Evolutionary conservation across 2,113 vertebrate species (phyloP).

Genomic region (Chaetops frenatus): DNA sequence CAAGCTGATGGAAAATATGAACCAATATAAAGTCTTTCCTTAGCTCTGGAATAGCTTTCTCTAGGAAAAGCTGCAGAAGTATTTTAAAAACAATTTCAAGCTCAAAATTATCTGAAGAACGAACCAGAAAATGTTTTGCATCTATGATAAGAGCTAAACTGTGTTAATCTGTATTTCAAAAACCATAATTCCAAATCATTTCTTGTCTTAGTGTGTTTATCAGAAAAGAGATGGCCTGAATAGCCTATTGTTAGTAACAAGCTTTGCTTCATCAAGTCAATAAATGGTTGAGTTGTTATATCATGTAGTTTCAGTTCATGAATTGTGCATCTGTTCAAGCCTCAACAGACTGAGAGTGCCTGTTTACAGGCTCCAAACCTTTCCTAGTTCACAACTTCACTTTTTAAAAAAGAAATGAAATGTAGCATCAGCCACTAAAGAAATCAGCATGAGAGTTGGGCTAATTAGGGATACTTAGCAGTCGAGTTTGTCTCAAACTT

Average conservation of each 20-base stretch:
- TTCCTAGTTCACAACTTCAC: not conserved
- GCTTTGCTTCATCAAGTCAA: conserved; percentile 66
- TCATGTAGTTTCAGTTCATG: conserved; percentile 58
- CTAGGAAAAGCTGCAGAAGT: not conserved
- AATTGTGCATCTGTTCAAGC: conserved; percentile 62
- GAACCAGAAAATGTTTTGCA: not conserved
- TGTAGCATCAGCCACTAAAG: not conserved
- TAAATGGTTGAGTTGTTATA: conserved; percentile 67
- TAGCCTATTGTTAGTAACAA: conserved; percentile 69
- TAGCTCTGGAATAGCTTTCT: not conserved
- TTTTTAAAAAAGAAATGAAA: not conserved
- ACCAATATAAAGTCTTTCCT: not conserved
- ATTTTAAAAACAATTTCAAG: not conserved
- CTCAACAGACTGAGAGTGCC: not conserved
- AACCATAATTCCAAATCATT: not conserved
- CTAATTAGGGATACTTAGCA: not conserved
- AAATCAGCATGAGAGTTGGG: not conserved
- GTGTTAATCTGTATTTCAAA: not conserved
- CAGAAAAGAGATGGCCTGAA: conserved; percentile 44
- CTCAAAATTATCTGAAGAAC: not conserved
- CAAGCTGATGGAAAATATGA: not conserved
- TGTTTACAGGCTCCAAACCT: not conserved
- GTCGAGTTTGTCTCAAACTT: not conserved
- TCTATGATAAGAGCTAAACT: not conserved
- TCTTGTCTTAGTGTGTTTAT: conserved; percentile 20